A percentile compares a stretch with the other conserved stretches of the same genome.
Conservation (phyloP, 2,113 vertebrate genomes). For the Ardeotis arabs region DNA sequence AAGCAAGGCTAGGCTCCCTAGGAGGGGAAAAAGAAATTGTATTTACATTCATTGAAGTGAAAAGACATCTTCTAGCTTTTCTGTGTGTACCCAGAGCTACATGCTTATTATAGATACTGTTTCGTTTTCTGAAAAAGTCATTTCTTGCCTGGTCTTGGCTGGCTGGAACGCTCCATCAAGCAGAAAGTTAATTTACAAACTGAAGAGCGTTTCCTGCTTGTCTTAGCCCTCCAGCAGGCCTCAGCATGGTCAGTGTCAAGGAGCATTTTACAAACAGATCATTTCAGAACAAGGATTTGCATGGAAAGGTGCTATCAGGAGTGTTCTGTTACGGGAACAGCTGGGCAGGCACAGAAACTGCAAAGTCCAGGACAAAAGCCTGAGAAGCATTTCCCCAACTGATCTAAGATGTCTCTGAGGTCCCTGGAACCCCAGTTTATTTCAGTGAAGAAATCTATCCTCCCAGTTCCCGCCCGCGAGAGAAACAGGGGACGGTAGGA, state of each 20-base stretch:
- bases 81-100: background rate
- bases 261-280: background rate
- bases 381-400: background rate
- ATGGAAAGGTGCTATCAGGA: background rate
- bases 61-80: slow-evolving; percentile 31
- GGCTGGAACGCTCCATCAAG: slow-evolving; percentile 44
- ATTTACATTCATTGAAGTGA: slow-evolving; percentile 29
- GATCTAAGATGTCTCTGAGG: background rate
- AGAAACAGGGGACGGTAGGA: background rate
- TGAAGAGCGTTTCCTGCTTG: background rate
- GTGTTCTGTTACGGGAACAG: background rate
- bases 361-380: background rate
- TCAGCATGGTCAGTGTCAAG: background rate
- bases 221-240: background rate
- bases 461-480: background rate
- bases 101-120: slow-evolving; percentile 25
- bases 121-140: slow-evolving; percentile 46
- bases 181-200: slow-evolving; percentile 63
- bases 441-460: background rate
- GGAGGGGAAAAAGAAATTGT: slow-evolving; percentile 7
- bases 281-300: background rate
- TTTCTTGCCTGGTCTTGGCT: slow-evolving; percentile 57
- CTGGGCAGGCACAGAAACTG: background rate
- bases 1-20: background rate
- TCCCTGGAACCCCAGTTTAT: background rate